These are phyloP conservation scores for Numenius arquata DNA, from an alignment of 2,113 vertebrate species.

Conservation along the genomic window DNA sequence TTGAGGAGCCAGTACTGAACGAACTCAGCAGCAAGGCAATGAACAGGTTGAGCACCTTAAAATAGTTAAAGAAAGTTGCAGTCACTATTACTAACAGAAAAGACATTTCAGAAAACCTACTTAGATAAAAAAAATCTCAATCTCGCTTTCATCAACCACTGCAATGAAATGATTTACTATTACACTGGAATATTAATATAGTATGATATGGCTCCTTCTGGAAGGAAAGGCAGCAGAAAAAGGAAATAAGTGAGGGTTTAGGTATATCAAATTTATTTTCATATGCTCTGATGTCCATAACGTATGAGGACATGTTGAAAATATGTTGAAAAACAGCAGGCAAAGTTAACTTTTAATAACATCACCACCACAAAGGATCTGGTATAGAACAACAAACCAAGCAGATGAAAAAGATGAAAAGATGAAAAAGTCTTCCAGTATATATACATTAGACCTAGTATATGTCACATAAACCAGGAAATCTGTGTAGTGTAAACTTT, in stretches of 20 bases:
- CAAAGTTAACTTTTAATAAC: not conserved
- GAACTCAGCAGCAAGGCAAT: slow-evolving; percentile 93
- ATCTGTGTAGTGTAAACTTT: not conserved
- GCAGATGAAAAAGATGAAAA: not conserved
- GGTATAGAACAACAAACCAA: not conserved
- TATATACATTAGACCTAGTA: not conserved
- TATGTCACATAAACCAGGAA: not conserved
- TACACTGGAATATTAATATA: not conserved
- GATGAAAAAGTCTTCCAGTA: not conserved
- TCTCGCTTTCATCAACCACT: not conserved
- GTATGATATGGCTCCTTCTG: not conserved
- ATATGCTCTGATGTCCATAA: not conserved
- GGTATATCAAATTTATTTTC: not conserved
- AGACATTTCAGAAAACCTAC: not conserved
- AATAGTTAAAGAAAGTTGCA: not conserved
- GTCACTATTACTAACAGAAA: not conserved
- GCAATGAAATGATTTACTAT: not conserved
- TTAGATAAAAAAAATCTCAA: not conserved
- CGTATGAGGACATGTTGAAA: not conserved
- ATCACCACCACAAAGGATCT: not conserved
- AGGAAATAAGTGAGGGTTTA: not conserved
- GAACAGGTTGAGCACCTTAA: slow-evolving; percentile 93
- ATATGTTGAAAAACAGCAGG: not conserved
- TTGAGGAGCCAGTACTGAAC: slow-evolving; percentile 82
- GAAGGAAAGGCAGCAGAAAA: not conserved